Conservation (phyloP, 2,797 vertebrate species). For the Percopsis omiscomaycus region DNA sequence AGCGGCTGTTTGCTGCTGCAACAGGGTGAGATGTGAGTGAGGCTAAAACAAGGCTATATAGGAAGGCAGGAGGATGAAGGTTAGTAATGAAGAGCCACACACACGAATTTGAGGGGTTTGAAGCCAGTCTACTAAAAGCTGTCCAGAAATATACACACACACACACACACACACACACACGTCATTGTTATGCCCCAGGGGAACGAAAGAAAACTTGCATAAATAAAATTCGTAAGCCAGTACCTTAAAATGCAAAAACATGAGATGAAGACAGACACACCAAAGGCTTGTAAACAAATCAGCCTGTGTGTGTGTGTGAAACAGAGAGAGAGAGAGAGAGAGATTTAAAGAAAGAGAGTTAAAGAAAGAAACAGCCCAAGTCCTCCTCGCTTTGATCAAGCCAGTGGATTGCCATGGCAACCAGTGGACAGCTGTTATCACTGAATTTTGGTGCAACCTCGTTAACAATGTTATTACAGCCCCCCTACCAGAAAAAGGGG, state of each 20-base stretch:
- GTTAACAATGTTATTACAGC: too few relatives aligned
- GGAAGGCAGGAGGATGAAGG: conserved; percentile 24
- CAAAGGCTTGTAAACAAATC: conserved; percentile 26
- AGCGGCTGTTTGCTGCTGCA: conserved; percentile 23
- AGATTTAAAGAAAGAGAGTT: background rate
- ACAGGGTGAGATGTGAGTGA: conserved; percentile 24
- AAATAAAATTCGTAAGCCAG: conserved; percentile 23
- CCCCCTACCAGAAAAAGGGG: too few relatives aligned
- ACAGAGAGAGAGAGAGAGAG: background rate
- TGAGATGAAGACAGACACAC: conserved; percentile 26
- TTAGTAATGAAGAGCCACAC: conserved; percentile 50
- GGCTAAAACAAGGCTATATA: conserved; percentile 29
- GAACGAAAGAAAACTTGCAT: conserved; percentile 20
- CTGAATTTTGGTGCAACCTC: background rate
- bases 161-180: conserved; percentile 15
- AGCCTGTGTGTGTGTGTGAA: background rate
- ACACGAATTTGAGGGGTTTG: conserved; percentile 28
- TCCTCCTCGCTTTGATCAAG: conserved; percentile 1
- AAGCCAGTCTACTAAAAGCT: conserved; percentile 49
- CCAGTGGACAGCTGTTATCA: background rate
- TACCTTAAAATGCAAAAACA: conserved; percentile 26
- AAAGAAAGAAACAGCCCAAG: background rate
- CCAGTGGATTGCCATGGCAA: background rate
- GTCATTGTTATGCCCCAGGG: conserved; percentile 21
- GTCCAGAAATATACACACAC: conserved; percentile 44